Percentiles rank a stretch among this genome's conserved stretches.
These are phyloP conservation scores for Notolepis coatsorum DNA, from an alignment of 2,797 vertebrate genomes.

Conservation along the genomic window DNA sequence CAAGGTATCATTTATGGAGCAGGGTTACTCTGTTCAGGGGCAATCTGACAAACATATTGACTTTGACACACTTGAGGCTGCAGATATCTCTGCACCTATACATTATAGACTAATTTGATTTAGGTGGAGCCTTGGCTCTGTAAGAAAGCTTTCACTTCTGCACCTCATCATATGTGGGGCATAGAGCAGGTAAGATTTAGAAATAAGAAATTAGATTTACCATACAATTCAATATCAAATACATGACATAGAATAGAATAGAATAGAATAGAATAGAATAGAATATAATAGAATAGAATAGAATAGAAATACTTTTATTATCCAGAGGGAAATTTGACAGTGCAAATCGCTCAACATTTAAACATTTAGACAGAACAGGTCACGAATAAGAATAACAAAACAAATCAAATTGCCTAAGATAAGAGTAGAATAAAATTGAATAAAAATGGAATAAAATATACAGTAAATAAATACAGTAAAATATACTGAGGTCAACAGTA, in stretches of 20 bases:
- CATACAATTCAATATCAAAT: constrained; percentile 2
- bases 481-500: too few relatives aligned
- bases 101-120: constrained; percentile 63
- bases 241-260: too few relatives aligned
- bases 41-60: constrained; percentile 78
- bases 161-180: constrained; percentile 23
- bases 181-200: constrained; percentile 19
- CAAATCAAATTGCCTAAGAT: too few relatives aligned
- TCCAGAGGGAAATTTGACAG: neutral
- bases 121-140: constrained; percentile 21
- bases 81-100: constrained; percentile 54
- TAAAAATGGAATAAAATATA: too few relatives aligned
- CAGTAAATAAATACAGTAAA: too few relatives aligned
- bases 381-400: too few relatives aligned
- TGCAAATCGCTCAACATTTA: neutral
- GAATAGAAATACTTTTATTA: too few relatives aligned
- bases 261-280: too few relatives aligned
- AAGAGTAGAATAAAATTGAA: too few relatives aligned
- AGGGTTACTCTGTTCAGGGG: constrained; percentile 62
- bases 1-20: constrained; percentile 75
- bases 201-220: constrained; percentile 5
- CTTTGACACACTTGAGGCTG: constrained; percentile 66
- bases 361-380: neutral
- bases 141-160: constrained; percentile 13
- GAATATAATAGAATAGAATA: too few relatives aligned